Percentiles rank a stretch among this genome's conserved stretches.
Conservation (phyloP, 30 jellyfish, hydroid and myxozoan genomes). For the Hydractinia echinata region DNA sequence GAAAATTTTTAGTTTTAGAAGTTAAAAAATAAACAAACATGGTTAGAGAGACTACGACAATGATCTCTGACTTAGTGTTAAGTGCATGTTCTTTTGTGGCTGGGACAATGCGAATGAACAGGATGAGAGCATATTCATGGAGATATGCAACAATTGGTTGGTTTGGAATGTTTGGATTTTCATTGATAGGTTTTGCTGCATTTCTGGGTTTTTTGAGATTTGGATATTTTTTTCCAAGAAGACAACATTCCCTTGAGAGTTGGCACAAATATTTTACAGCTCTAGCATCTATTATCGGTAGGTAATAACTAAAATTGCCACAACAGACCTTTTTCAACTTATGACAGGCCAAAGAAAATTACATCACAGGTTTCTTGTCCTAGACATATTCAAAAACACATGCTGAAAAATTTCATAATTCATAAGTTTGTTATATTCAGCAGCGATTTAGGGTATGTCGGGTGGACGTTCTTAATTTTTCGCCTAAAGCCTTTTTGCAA, state of each 20-base stretch:
- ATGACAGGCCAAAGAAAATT: too few relatives aligned
- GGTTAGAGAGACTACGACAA: constrained; percentile 43
- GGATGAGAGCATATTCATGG: constrained; percentile 31
- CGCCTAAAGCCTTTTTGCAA: too few relatives aligned
- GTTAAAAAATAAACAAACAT: background rate
- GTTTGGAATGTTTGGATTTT: constrained; percentile 51
- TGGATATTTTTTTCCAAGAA: constrained; percentile 42
- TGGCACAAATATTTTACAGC: constrained; percentile 40
- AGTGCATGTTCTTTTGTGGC: constrained; percentile 16
- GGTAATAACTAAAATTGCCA: background rate
- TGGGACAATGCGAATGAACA: constrained; percentile 29
- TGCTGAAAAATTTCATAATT: too few relatives aligned
- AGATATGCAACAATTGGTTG: constrained; percentile 32
- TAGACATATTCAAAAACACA: too few relatives aligned
- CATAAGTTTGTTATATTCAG: too few relatives aligned
- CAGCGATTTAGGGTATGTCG: too few relatives aligned
- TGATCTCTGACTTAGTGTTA: constrained; percentile 40
- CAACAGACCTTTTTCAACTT: too few relatives aligned
- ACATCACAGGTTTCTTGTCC: too few relatives aligned
- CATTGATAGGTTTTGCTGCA: constrained; percentile 44
- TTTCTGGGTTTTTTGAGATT: constrained; percentile 32
- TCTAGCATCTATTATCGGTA: constrained; percentile 38
- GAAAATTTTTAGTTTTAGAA: too few relatives aligned
- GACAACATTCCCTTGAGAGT: constrained; percentile 25
- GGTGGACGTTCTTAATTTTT: too few relatives aligned